These are phyloP conservation scores for Muntiacus muntjak DNA, from an alignment of 2,113 vertebrate genomes.

Conservation along the genomic window DNA sequence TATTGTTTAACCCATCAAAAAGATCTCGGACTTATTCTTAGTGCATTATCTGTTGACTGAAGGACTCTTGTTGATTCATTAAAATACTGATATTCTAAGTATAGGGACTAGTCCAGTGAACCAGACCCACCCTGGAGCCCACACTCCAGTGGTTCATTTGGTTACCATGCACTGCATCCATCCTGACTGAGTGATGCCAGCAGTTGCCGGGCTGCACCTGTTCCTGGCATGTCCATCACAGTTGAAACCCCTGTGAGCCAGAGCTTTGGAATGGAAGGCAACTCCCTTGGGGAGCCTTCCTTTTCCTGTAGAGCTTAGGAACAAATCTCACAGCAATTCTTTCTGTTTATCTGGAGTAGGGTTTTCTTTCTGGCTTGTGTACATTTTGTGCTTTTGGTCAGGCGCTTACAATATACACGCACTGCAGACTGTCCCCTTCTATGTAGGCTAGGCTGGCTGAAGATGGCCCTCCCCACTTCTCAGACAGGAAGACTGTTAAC, in stretches of 20 bases:
- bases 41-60: background rate
- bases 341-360: background rate
- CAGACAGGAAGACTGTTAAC: background rate
- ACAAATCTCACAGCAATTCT: conserved; percentile 17
- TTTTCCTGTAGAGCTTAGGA: conserved; percentile 42
- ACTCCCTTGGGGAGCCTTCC: background rate
- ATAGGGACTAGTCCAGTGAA: background rate
- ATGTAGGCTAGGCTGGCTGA: background rate
- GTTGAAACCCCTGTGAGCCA: conserved; percentile 10
- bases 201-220: conserved; percentile 50
- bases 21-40: background rate
- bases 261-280: conserved; percentile 17
- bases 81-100: conserved; percentile 1
- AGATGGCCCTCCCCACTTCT: background rate
- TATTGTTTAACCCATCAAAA: background rate
- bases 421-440: background rate
- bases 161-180: background rate
- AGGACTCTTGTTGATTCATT: conserved; percentile 2
- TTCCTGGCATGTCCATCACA: background rate
- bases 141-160: background rate
- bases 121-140: background rate
- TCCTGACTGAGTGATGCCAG: background rate
- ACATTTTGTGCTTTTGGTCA: conserved; percentile 2
- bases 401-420: background rate
- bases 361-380: conserved; percentile 7